Conservation (phyloP, 92 coral and sea anemone genomes). For the Montipora capitata region DNA sequence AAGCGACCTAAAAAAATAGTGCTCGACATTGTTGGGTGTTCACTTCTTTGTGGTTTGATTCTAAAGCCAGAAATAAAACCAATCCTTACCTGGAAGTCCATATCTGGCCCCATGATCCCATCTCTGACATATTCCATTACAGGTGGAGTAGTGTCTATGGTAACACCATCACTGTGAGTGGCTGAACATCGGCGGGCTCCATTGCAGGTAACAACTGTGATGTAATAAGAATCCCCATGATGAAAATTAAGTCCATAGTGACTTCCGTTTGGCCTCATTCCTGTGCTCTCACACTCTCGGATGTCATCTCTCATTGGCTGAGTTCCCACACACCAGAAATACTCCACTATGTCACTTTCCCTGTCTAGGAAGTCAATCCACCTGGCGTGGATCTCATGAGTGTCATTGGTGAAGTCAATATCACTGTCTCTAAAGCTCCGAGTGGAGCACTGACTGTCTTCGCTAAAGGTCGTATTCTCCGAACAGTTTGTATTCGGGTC, state of each 20-base stretch:
- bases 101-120: slow-evolving; percentile 98
- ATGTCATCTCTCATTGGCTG: slow-evolving; percentile 90
- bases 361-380: slow-evolving; percentile 97
- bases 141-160: slow-evolving; percentile 95
- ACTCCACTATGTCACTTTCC: slow-evolving; percentile 90
- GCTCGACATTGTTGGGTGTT: too few species aligned
- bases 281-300: slow-evolving; percentile 89
- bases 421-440: slow-evolving; percentile 92
- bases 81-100: slow-evolving; percentile 90
- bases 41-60: too few species aligned
- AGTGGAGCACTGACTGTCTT: slow-evolving; percentile 94
- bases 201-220: slow-evolving; percentile 96
- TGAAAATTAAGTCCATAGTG: slow-evolving; percentile 81
- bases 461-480: slow-evolving; percentile 89
- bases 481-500: slow-evolving; percentile 90
- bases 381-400: slow-evolving; percentile 89
- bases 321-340: slow-evolving; percentile 95
- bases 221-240: slow-evolving; percentile 88
- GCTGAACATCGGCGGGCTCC: slow-evolving; percentile 96
- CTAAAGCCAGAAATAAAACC: background rate
- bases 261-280: slow-evolving; percentile 86
- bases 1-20: too few species aligned
- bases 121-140: slow-evolving; percentile 91
- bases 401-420: slow-evolving; percentile 92
- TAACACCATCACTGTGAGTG: slow-evolving; percentile 90